A percentile compares a stretch with the other conserved stretches of the same genome.
Evolutionary conservation across 2,113 vertebrate genomes (phyloP).

Genomic region (Cnemophilus loriae): DNA sequence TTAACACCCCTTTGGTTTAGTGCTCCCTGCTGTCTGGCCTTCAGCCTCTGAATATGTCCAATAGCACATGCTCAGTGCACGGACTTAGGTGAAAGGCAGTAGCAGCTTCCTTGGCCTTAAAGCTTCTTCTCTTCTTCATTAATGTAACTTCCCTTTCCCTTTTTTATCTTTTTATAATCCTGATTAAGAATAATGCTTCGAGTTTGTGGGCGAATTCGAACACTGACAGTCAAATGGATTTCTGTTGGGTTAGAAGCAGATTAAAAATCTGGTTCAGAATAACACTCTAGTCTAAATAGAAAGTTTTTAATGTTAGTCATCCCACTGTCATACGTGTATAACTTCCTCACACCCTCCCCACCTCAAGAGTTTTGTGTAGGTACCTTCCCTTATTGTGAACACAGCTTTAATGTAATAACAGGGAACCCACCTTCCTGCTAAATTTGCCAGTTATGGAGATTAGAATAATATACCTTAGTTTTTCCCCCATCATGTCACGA

Average conservation of each 20-base stretch:
- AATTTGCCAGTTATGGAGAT: background rate
- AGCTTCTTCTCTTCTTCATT: background rate
- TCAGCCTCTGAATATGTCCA: background rate
- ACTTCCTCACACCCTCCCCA: background rate
- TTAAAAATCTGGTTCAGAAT: background rate
- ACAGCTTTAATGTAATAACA: background rate
- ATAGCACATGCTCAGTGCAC: background rate
- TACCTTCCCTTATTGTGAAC: background rate
- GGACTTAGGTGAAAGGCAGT: background rate
- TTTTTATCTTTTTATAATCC: background rate
- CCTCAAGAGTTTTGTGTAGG: background rate
- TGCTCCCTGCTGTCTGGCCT: background rate
- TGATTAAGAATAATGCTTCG: background rate
- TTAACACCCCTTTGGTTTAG: background rate
- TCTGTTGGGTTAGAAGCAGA: background rate
- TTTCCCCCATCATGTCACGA: background rate
- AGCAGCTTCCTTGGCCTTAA: background rate
- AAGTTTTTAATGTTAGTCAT: background rate
- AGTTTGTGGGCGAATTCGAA: background rate
- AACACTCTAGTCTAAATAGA: background rate
- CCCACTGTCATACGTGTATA: background rate
- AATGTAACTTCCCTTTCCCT: background rate
- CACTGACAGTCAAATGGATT: background rate
- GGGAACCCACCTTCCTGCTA: background rate
- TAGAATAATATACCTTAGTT: background rate